Percentiles rank a stretch among this genome's conserved stretches.
phyloP scores from a whole-genome alignment of 2,113 vertebrate genomes.

The Motacilla tschutschensis region DNA sequence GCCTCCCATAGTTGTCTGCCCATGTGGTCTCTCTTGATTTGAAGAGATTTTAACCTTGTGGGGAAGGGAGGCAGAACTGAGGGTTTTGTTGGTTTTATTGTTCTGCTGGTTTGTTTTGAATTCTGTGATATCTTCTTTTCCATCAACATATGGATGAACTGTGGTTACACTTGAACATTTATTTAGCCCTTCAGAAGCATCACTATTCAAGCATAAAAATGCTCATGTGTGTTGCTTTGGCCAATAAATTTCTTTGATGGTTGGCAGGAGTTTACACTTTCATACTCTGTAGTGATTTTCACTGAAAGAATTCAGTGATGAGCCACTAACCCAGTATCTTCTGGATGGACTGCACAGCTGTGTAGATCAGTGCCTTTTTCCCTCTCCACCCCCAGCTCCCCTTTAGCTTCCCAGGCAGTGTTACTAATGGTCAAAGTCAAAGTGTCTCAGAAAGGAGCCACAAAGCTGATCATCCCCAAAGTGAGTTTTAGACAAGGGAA shows the following conservation, averaged over 20 bases:
- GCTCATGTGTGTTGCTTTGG: not conserved
- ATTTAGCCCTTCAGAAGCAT: not conserved
- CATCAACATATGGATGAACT: not conserved
- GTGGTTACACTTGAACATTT: not conserved
- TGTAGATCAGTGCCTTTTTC: not conserved
- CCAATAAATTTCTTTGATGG: not conserved
- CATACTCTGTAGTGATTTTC: not conserved
- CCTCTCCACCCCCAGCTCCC: not conserved
- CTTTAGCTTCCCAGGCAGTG: not conserved
- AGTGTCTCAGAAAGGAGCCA: not conserved
- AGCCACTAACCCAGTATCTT: not conserved
- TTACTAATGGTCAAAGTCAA: not conserved
- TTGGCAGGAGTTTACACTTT: not conserved
- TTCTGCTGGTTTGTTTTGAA: conserved; percentile 11
- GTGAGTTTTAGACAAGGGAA: not conserved
- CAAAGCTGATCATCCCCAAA: not conserved
- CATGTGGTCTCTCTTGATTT: not conserved
- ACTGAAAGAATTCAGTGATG: not conserved
- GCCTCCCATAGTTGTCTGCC: conserved; percentile 7
- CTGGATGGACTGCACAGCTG: not conserved
- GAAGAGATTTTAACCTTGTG: not conserved
- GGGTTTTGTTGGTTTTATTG: not conserved
- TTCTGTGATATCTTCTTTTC: not conserved
- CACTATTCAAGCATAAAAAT: not conserved
- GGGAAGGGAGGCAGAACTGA: not conserved